Base-by-base conservation (phyloP, 1,140 invertebrate genomes). In the Stenopsyche tienmushanensis region DNA sequence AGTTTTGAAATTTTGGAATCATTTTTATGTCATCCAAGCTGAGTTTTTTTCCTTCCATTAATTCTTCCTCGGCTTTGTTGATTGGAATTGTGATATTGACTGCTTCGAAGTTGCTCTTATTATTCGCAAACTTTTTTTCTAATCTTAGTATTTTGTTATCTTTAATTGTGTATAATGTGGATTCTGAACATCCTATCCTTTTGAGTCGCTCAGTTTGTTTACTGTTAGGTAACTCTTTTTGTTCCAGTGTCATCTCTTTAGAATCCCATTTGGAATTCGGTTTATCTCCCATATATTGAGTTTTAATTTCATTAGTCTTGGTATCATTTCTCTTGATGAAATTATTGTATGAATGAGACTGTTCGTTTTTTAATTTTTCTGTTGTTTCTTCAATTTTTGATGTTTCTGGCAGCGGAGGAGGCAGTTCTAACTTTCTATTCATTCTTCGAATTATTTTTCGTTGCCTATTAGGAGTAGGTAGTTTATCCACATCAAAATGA, bases 1-100 rank as follows among this genome's bases (percentile, higher is more conserved):
- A 84, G 68, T 83, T 78, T 54, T 74, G 60, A 78, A 84, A 84
- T 70, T 74, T 77, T 3, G 82, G 77, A 49, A 83, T 67, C 20
- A 71, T 69, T 72, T 72, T 76, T 39, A 85, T 81, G 72, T 84
- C 77, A 5, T 80, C 77, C 24, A 76, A 17, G 44, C 69, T 75
- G 7, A 83, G 69, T 71, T 74, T 73, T 29, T 70, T 57, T 20
- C 62, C 64, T 63, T 67, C 59, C 41, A 72, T 41, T 26, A 70
- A 25, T 26, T 57, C 60, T 59, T 62, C 26, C 69, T 69, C 62
- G 1, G 64, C 54, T 49, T 68, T 70, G 50, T 69, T 63, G 24
- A 62, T 65, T n/a, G 69, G 69, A 26, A 67, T 13, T 47, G 55
- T 67, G 26, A 67, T 57, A 45, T 57, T 53, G 10, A 58, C 62